A percentile compares a stretch with the other conserved stretches of the same genome.
Conservation (phyloP, 37 sponge, comb jelly and placozoan species). For the Halichondria panicea region DNA sequence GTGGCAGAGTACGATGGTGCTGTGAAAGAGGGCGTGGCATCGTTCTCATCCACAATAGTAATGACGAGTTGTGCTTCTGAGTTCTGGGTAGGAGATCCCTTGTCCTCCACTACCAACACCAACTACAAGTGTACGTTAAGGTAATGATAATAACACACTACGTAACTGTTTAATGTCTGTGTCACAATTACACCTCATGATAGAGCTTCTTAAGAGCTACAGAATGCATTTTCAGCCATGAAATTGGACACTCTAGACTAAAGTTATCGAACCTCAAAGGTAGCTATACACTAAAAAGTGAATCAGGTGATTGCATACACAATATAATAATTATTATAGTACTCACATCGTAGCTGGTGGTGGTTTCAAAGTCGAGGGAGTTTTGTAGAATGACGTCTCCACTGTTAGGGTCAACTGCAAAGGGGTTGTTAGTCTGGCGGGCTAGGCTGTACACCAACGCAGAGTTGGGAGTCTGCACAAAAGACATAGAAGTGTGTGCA, state of each 20-base stretch:
- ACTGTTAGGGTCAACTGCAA: conserved; percentile 19
- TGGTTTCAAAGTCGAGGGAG: conserved; percentile 30
- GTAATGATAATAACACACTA: too few species aligned
- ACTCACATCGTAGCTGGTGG: conserved; percentile 15
- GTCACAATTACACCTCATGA: too few species aligned
- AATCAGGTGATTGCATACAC: neutral
- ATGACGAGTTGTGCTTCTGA: too few species aligned
- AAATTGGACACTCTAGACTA: neutral
- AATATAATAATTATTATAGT: neutral
- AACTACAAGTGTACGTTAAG: conserved; percentile 36
- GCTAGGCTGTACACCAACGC: conserved; percentile 26
- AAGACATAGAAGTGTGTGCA: neutral
- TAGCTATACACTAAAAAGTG: neutral
- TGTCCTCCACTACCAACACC: conserved; percentile 24
- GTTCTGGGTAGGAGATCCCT: conserved; percentile 15
- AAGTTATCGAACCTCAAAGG: neutral
- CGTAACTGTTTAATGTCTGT: too few species aligned
- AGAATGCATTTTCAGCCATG: neutral
- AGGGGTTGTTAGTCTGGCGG: conserved; percentile 19
- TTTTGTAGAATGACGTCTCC: conserved; percentile 19
- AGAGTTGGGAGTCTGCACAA: conserved; percentile 43
- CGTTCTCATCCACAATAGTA: conserved; percentile 48
- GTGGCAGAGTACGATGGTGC: neutral
- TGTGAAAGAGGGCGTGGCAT: conserved; percentile 26
- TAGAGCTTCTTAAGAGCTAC: too few species aligned